Percentiles rank a stretch among this genome's conserved stretches.
Conservation (phyloP, 2,888 invertebrate species). For the Scaptomyza reducta region DNA sequence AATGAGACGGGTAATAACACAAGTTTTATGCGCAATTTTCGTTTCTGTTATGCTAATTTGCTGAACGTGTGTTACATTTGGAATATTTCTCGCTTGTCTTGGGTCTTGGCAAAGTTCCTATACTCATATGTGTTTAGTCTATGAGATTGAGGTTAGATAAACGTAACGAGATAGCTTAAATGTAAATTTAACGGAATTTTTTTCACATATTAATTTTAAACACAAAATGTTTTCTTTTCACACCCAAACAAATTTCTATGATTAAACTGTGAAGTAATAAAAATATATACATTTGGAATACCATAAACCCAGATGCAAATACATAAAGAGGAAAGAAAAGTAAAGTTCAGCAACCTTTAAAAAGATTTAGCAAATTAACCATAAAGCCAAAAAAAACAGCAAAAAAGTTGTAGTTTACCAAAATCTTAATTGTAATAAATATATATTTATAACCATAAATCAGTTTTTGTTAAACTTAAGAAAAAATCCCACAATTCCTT, state of each 20-base stretch:
- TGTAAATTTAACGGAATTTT: conserved; percentile 4
- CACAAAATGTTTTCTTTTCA: conserved; percentile 43
- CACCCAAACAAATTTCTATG: conserved; percentile 31
- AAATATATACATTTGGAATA: conserved; percentile 3
- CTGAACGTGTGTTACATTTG: conserved; percentile 66
- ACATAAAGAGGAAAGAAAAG: background rate
- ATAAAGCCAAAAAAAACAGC: background rate
- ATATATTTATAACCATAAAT: no score
- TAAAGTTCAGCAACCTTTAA: conserved; percentile 32
- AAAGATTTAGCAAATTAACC: background rate
- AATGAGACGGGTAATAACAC: conserved; percentile 55
- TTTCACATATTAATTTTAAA: conserved; percentile 2
- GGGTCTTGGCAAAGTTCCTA: conserved; percentile 25
- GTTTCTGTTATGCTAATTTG: conserved; percentile 51
- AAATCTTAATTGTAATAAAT: no score
- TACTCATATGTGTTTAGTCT: background rate
- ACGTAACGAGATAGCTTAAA: conserved; percentile 29
- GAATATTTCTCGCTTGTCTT: conserved; percentile 20
- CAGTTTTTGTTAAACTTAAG: background rate
- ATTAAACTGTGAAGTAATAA: conserved; percentile 38
- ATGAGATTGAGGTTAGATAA: conserved; percentile 44
- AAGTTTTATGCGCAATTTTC: conserved; percentile 62
- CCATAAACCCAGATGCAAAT: conserved; percentile 8
- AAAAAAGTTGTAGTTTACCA: no score
- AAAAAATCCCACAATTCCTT: background rate